Evolutionary conservation across 2,888 invertebrate genomes (phyloP).

Genomic region (Drosophila parthenogenetica): DNA sequence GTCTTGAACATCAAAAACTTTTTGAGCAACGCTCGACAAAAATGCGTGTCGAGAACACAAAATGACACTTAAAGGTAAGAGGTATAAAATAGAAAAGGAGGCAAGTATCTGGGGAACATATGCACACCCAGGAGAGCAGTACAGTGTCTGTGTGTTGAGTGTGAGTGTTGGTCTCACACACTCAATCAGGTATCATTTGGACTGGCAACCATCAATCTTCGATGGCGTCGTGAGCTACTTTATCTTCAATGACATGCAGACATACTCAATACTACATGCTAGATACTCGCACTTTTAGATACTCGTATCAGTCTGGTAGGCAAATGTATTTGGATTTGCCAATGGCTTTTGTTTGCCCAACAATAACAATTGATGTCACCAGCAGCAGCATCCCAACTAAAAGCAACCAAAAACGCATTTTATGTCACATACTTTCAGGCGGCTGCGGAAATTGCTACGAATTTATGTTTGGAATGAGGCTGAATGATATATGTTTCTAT

Average conservation of each 20-base stretch:
- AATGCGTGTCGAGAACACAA: slow-evolving; percentile 80
- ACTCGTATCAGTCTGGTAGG: slow-evolving; percentile 48
- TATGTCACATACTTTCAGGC: slow-evolving; percentile 71
- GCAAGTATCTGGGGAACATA: slow-evolving; percentile 36
- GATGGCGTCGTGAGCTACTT: slow-evolving; percentile 52
- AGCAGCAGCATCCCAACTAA: slow-evolving; percentile 51
- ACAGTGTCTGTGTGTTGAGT: neutral
- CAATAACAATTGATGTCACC: slow-evolving; percentile 80
- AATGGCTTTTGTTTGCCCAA: slow-evolving; percentile 70
- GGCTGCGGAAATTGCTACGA: slow-evolving; percentile 36
- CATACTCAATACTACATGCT: slow-evolving; percentile 53
- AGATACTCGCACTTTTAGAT: slow-evolving; percentile 7
- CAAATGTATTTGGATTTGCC: slow-evolving; percentile 73
- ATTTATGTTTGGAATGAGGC: slow-evolving; percentile 14
- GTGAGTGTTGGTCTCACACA: slow-evolving; percentile 32
- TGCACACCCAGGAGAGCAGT: slow-evolving; percentile 44
- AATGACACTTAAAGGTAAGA: slow-evolving; percentile 79
- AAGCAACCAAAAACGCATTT: slow-evolving; percentile 41
- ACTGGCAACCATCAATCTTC: slow-evolving; percentile 77
- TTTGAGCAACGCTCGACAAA: slow-evolving; percentile 59
- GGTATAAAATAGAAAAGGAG: neutral
- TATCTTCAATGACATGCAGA: slow-evolving; percentile 71
- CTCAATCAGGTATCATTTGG: slow-evolving; percentile 78
- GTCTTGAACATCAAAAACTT: slow-evolving; percentile 63
- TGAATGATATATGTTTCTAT: slow-evolving; percentile 46